A percentile compares a stretch with the other conserved stretches of the same genome.
Conservation (phyloP, 2,113 vertebrate genomes). For the Gorilla gorilla region DNA sequence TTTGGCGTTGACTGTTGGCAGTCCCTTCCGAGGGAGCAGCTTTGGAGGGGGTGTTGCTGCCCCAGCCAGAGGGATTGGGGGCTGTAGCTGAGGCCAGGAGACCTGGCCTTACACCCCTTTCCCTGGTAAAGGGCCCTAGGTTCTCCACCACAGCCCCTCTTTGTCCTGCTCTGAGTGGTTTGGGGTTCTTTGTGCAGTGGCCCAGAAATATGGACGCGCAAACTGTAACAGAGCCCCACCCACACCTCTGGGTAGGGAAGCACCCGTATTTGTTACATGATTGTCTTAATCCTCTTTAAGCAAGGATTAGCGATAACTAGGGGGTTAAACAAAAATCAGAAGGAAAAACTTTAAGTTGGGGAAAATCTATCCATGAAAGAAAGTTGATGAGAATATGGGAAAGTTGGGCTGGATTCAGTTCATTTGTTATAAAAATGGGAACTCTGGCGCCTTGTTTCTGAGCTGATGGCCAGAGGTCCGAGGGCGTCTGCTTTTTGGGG, state of each 20-base stretch:
- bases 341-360: neutral
- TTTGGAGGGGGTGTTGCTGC: neutral
- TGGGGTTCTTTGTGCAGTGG: neutral
- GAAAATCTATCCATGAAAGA: neutral
- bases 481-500: neutral
- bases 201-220: neutral
- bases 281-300: neutral
- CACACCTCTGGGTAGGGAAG: neutral
- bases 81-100: neutral
- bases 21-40: neutral
- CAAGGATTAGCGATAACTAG: neutral
- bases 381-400: neutral
- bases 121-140: neutral
- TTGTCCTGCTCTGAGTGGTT: neutral
- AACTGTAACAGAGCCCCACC: neutral
- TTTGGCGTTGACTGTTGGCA: neutral
- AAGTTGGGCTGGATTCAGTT: neutral
- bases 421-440: neutral
- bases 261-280: neutral
- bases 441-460: neutral
- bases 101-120: neutral
- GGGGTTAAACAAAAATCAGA: neutral
- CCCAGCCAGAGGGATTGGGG: neutral
- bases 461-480: neutral
- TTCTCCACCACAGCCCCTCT: neutral